Conservation (phyloP, 2,797 vertebrate species). For the Scyliorhinus canicula region DNA sequence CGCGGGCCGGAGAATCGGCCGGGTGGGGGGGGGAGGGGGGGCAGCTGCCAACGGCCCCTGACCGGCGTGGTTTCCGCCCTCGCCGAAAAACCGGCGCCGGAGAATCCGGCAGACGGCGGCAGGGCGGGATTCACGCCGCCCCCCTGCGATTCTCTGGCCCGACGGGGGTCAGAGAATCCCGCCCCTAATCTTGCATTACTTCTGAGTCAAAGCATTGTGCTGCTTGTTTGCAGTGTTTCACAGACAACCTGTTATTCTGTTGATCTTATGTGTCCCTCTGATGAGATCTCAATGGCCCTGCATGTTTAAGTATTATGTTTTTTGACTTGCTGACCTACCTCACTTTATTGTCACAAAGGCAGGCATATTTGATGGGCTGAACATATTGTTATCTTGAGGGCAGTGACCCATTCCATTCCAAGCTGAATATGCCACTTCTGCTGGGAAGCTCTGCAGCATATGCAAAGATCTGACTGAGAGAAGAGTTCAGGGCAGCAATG, state of each 20-base stretch:
- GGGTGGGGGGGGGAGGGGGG: too few species aligned
- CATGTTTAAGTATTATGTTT: neutral
- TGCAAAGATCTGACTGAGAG: neutral
- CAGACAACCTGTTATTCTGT: neutral
- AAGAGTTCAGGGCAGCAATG: neutral
- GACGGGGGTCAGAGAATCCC: too few species aligned
- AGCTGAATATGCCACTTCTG: neutral
- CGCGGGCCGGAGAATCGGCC: too few species aligned
- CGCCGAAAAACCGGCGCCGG: too few species aligned
- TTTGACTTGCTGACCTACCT: neutral
- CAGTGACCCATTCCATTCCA: neutral
- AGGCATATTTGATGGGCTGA: neutral
- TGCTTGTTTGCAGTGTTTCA: neutral
- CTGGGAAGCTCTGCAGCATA: neutral
- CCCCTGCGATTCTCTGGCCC: too few species aligned
- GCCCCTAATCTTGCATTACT: neutral
- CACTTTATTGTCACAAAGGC: neutral
- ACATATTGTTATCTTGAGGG: neutral
- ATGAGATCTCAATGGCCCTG: neutral
- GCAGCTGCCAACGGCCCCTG: too few species aligned
- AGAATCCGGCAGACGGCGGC: too few species aligned
- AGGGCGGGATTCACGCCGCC: too few species aligned
- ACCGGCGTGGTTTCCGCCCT: too few species aligned
- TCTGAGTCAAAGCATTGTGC: neutral
- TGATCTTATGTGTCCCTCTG: neutral